Base-by-base conservation (phyloP, 30 jellyfish, hydroid and myxozoan genomes). In the Catostylus mosaicus region DNA sequence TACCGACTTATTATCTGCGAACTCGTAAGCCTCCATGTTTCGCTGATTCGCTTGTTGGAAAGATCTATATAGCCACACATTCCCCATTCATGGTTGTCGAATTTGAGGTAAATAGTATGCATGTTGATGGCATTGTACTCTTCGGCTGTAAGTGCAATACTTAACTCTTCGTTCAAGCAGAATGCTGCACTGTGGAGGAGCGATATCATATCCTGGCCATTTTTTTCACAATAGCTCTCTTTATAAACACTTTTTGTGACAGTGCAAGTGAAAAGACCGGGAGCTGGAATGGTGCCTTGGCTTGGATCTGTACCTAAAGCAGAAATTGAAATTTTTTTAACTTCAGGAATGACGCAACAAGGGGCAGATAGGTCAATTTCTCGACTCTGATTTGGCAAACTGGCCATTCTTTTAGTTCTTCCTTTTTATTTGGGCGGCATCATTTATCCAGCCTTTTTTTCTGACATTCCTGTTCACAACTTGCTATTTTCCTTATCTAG, bases 81-180 rank as follows among this genome's bases (percentile, higher is more conserved):
- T 32, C 74, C 74, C 74, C 74, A 61, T 61, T 61, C 74, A 38
- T 61, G 74, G 43, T 61, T 61, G 16, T 61, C 74, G 40, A 61
- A 61, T 16, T 61, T 61, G 24, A 61, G 36, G 36, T 61, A 61
- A 20, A 61, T 35, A 9, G 74, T 61, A 35, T 61, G 74, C 4
- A 61, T 12, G 16, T 61, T 32, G 37, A 61, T 18, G 19, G 74
- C 74, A 35, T 61, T 35, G 46, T 61, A 35, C 40, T 61, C 74
- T 4, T 20, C 43, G 24, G 32, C 12, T 12, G 4, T 29, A 3
- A 61, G 18, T 5, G 4, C 26, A 38, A 61, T 61, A 12, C 43
- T 35, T 12, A 61, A 35, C 16, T 61, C 74, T 61, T 61, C 74
- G 43, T 61, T n/a, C 12, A 61, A 35, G 16, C 74, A 61, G 19